Base-by-base conservation (phyloP, 2,113 vertebrate species). In the Mirza zaza region DNA sequence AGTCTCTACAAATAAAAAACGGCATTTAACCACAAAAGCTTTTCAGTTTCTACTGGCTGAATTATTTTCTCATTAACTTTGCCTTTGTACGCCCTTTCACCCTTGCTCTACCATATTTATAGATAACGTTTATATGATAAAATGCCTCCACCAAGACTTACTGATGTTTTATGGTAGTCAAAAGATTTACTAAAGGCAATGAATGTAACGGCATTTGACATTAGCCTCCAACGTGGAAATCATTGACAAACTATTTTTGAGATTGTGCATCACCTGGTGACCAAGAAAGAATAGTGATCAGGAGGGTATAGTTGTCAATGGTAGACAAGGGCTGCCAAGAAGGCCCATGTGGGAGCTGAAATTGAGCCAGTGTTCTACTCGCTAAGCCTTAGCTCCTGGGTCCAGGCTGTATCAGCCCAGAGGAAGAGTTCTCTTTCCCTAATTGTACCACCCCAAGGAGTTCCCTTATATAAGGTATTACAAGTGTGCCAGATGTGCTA, bases 61-160 rank as follows among this genome's bases (percentile, higher is more conserved):
- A 48, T 89, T 95, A 97, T 94, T 95, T 97, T 95, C 77, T 94
- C 68, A 86, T 97, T 94, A 94, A 65, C 93, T 96, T 83, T 73
- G 39, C n/a, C 92, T 96, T 79, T 96, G 61, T 83, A 77, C 27
- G 88, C 63, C 29, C n/a, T 55, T 82, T 96, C 36, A 96, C 70
- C 23, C 39, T 86, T 76, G 39, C 34, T 36, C 57, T 70, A 34
- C 42, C 73, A 52, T 84, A 65, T 89, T 86, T 96, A 71, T 73
- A 86, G 79, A 85, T 82, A 89, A 91, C 1, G 6, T 61, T 68
- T 80, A 68, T 87, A 21, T 93, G 73, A 89, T 61, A 91, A 90
- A 92, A 94, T 68, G 34, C 52, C 20, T 88, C 39, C 10, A 13
- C 52, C 27, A 81, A 88, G 29, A 76, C 81, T 75, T 50, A 73